Conservation (phyloP, 2,888 invertebrate genomes). For the Ectobius pallidus region DNA sequence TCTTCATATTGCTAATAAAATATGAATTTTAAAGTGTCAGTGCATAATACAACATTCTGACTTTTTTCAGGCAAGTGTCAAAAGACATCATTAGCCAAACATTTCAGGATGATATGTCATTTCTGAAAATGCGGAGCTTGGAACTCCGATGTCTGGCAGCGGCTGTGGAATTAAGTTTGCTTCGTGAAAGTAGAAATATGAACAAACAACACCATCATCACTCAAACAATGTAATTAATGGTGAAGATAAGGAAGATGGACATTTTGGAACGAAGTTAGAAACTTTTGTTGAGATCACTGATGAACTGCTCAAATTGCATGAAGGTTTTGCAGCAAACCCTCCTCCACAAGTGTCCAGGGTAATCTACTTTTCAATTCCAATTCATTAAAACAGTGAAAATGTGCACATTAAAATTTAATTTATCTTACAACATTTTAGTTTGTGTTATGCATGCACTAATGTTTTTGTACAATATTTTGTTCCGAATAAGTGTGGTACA, state of each 20-base stretch:
- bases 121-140: conserved; percentile 53
- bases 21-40: too few species aligned
- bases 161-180: conserved; percentile 28
- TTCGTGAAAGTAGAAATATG: neutral
- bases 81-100: conserved; percentile 32
- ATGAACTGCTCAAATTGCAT: conserved; percentile 24
- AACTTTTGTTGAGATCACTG: neutral
- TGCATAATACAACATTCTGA: too few species aligned
- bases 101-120: conserved; percentile 49
- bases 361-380: too few species aligned
- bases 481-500: too few species aligned
- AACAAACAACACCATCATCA: neutral
- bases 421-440: too few species aligned
- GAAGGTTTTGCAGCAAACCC: neutral
- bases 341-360: conserved; percentile 4
- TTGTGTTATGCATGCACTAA: neutral
- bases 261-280: neutral
- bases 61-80: conserved; percentile 34
- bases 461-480: too few species aligned
- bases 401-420: too few species aligned
- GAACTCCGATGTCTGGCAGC: conserved; percentile 47
- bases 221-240: conserved; percentile 26
- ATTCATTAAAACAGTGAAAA: too few species aligned
- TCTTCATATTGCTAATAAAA: too few species aligned
- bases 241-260: conserved; percentile 19